These are phyloP conservation scores for Melanophora roralis DNA, from an alignment of 2,888 invertebrate species.

Conservation along the genomic window DNA sequence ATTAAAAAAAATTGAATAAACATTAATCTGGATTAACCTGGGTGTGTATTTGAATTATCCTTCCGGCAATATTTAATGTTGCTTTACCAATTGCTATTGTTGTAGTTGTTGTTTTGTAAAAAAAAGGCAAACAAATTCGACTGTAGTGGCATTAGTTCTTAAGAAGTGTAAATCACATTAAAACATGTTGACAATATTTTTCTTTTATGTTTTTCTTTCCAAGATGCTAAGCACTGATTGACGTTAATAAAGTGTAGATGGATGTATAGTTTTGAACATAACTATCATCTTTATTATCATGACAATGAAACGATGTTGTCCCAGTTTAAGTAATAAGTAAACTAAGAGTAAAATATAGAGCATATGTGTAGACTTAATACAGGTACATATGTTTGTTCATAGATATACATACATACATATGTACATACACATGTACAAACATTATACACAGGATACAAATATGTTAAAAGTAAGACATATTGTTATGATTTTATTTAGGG, in stretches of 20 bases:
- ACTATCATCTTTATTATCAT: slow-evolving; percentile 17
- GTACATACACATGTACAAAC: too few species aligned
- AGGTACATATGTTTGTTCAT: neutral
- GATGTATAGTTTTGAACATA: slow-evolving; percentile 32
- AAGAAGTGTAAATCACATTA: slow-evolving; percentile 54
- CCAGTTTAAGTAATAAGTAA: neutral
- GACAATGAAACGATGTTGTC: slow-evolving; percentile 15
- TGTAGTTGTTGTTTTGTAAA: neutral
- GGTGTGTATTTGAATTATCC: neutral
- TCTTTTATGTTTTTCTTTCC: slow-evolving; percentile 43
- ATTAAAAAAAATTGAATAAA: neutral
- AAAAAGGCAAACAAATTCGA: slow-evolving; percentile 18
- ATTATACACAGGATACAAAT: neutral
- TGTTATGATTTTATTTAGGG: slow-evolving; percentile 30
- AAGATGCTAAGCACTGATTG: slow-evolving; percentile 55
- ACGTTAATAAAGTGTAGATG: slow-evolving; percentile 49
- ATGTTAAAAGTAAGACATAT: slow-evolving; percentile 42
- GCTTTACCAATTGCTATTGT: neutral
- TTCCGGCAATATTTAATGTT: neutral
- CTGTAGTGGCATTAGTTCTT: slow-evolving; percentile 41
- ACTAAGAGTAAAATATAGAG: neutral
- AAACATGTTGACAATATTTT: slow-evolving; percentile 59
- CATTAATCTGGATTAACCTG: slow-evolving; percentile 38
- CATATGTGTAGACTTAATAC: neutral
- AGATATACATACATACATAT: neutral